A percentile compares a stretch with the other conserved stretches of the same genome.
Evolutionary conservation across 2,888 invertebrate species (phyloP).

Genomic region (Dicranocentrus wangi): DNA sequence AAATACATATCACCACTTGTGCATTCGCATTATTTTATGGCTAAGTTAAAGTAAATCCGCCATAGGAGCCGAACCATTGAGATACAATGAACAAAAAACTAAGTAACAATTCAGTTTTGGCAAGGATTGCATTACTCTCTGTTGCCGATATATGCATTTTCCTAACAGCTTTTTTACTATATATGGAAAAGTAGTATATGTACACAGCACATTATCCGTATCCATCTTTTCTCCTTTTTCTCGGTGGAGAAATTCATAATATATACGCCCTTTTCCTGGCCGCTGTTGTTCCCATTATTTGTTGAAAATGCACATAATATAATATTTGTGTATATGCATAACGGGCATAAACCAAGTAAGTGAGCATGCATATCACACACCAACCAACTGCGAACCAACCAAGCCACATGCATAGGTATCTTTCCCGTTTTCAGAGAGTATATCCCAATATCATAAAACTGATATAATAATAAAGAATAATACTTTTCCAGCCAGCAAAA

Average conservation of each 20-base stretch:
- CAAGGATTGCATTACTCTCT: conserved; percentile 51
- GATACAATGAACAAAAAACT: too few relatives aligned
- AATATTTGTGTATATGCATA: too few relatives aligned
- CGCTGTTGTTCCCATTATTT: conserved; percentile 51
- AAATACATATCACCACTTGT: not conserved
- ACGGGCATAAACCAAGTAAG: conserved; percentile 2
- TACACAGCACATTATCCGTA: conserved; percentile 52
- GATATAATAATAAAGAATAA: conserved; percentile 46
- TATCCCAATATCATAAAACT: not conserved
- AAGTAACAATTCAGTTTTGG: conserved; percentile 54
- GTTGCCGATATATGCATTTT: conserved; percentile 19
- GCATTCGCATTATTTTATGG: conserved; percentile 52
- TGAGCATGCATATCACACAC: not conserved
- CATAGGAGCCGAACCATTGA: conserved; percentile 21
- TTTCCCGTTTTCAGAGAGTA: not conserved
- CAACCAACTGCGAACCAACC: not conserved
- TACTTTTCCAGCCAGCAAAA: conserved; percentile 29
- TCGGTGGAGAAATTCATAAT: conserved; percentile 54
- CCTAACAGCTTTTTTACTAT: not conserved
- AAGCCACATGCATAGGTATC: not conserved
- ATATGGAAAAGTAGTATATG: not conserved
- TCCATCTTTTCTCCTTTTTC: conserved; percentile 47
- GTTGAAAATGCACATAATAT: conserved; percentile 25
- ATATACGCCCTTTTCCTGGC: conserved; percentile 54
- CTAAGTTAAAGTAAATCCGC: conserved; percentile 40